A percentile compares a stretch with the other conserved stretches of the same genome.
Conservation (phyloP, 1,140 invertebrate genomes). For the Eciton burchellii region DNA sequence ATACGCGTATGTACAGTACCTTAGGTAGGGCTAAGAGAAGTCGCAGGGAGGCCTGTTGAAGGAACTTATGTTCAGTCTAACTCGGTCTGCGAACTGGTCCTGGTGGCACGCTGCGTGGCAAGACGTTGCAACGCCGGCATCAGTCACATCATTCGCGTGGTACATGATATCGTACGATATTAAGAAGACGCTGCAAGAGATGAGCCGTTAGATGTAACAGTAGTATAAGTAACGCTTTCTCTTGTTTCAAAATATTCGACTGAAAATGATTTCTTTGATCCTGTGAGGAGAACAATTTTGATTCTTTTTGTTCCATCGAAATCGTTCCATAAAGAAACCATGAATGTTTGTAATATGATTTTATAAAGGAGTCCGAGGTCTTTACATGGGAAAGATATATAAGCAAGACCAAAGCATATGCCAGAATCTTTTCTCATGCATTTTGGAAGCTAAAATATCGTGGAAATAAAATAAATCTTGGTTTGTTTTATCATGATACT, state of each 20-base stretch:
- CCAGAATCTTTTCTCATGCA: too few relatives aligned
- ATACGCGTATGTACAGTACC: slow-evolving; percentile 65
- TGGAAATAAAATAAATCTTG: too few relatives aligned
- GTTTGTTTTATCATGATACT: too few relatives aligned
- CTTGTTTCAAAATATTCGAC: neutral
- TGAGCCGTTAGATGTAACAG: neutral
- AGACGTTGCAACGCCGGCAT: slow-evolving; percentile 44
- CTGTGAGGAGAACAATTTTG: neutral
- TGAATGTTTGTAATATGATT: neutral
- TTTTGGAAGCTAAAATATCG: too few relatives aligned
- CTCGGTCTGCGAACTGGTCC: slow-evolving; percentile 78
- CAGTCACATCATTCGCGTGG: slow-evolving; percentile 51
- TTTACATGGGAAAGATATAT: too few relatives aligned
- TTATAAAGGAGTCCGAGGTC: too few relatives aligned
- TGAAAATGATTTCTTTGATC: neutral
- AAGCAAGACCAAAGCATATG: too few relatives aligned
- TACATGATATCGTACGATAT: slow-evolving; percentile 25
- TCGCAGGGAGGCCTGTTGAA: slow-evolving; percentile 64
- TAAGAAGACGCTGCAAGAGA: slow-evolving; percentile 14
- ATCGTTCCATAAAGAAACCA: neutral
- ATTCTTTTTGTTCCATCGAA: neutral
- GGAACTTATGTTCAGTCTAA: slow-evolving; percentile 79
- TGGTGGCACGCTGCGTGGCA: slow-evolving; percentile 65
- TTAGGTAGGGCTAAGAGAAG: slow-evolving; percentile 79
- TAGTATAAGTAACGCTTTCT: neutral